These are phyloP conservation scores for Drosophila parvula DNA, from an alignment of 1,140 invertebrate genomes.

Conservation along the genomic window DNA sequence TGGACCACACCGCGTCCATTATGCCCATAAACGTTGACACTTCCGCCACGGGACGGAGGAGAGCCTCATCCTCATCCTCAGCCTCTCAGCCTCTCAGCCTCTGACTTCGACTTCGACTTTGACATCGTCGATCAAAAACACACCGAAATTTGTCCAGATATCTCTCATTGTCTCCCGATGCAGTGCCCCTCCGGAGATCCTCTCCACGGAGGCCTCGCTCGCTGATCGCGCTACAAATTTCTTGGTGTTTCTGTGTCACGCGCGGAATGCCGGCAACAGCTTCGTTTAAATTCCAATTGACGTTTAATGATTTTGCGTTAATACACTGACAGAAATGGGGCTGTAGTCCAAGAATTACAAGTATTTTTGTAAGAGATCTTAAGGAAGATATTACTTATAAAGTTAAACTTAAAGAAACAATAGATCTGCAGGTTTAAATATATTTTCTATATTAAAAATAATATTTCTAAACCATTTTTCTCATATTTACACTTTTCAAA, in stretches of 20 bases:
- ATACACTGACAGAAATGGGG: neutral
- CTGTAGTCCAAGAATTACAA: too few relatives aligned
- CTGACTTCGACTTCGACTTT: slow-evolving; percentile 31
- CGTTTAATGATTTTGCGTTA: slow-evolving; percentile 67
- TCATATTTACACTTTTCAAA: neutral
- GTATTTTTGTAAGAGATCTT: too few relatives aligned
- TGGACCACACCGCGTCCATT: slow-evolving; percentile 81
- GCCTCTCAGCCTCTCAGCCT: neutral
- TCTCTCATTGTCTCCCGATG: slow-evolving; percentile 14
- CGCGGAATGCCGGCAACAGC: slow-evolving; percentile 79
- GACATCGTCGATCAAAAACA: slow-evolving; percentile 75
- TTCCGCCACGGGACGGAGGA: slow-evolving; percentile 56
- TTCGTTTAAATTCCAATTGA: slow-evolving; percentile 83
- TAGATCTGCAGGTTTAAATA: too few relatives aligned
- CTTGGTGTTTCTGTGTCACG: slow-evolving; percentile 80
- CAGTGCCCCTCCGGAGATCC: neutral
- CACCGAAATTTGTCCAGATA: slow-evolving; percentile 75
- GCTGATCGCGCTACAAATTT: slow-evolving; percentile 66
- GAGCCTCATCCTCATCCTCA: too few relatives aligned
- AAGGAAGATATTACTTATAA: neutral
- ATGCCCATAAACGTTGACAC: slow-evolving; percentile 82
- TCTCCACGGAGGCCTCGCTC: neutral
- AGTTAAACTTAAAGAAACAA: too few relatives aligned
- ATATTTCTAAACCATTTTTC: neutral
- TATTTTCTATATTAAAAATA: neutral